phyloP scores from a whole-genome alignment of 2,113 vertebrate species.

The Electrona antarctica region DNA sequence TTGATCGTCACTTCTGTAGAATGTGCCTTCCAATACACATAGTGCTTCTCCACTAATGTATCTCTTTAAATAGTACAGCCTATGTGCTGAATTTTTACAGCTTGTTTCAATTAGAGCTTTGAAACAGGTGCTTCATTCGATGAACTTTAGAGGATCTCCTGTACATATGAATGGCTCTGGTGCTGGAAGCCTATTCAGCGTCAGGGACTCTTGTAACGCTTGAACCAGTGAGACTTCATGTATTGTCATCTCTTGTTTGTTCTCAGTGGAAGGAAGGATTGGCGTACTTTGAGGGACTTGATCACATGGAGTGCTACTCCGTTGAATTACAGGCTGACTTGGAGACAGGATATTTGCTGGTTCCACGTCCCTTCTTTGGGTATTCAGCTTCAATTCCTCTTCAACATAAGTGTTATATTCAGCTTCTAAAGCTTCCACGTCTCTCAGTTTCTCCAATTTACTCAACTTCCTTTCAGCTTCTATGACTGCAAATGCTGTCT shows the following conservation, averaged over 20 bases:
- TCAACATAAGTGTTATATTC: conserved; percentile 37
- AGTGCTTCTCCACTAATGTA: conserved; percentile 24
- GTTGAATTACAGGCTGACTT: conserved; percentile 9
- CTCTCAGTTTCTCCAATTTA: no score
- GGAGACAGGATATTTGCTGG: conserved; percentile 3
- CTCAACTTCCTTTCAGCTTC: no score
- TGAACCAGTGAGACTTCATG: conserved; percentile 16
- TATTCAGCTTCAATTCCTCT: conserved; percentile 33
- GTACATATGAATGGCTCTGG: conserved; percentile 18
- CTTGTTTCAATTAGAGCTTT: no score
- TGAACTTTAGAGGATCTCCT: no score
- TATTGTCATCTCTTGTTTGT: no score
- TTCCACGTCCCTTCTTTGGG: conserved; percentile 15
- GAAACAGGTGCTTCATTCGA: no score
- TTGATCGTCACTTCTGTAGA: conserved; percentile 11
- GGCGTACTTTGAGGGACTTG: no score
- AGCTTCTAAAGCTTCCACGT: no score
- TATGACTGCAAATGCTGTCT: no score
- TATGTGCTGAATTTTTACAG: no score
- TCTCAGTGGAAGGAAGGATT: no score
- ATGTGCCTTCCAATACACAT: conserved; percentile 12
- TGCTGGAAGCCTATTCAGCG: conserved; percentile 25
- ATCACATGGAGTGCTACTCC: conserved; percentile 1
- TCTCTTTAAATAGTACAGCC: conserved; percentile 27
- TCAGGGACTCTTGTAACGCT: conserved; percentile 17